phyloP scores from a whole-genome alignment of 2,113 vertebrate genomes.

The Paedocypris sp. region DNA sequence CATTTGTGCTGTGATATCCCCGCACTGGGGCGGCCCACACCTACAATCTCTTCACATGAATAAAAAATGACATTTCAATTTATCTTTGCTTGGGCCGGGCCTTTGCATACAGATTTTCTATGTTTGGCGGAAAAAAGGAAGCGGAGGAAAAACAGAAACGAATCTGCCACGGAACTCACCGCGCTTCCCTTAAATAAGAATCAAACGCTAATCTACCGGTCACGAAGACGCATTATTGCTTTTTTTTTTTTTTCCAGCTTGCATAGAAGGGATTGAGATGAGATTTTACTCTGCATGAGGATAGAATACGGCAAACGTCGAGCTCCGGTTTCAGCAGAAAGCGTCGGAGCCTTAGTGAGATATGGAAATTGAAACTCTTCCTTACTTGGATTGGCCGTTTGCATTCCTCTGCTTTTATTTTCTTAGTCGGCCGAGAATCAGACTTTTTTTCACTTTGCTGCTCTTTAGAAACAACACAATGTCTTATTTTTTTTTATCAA shows the following conservation, averaged over 20 bases:
- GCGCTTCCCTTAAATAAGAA: slow-evolving; percentile 25
- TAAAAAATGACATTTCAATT: slow-evolving; percentile 47
- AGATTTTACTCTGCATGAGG: slow-evolving; percentile 29
- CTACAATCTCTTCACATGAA: slow-evolving; percentile 36
- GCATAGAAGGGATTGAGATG: background rate
- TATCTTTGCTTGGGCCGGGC: slow-evolving; percentile 30
- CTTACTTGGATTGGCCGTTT: slow-evolving; percentile 6
- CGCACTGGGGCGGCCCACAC: slow-evolving; percentile 7
- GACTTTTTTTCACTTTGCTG: background rate
- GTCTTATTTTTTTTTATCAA: slow-evolving; percentile 15
- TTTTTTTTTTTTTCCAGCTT: slow-evolving; percentile 14
- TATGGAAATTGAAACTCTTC: slow-evolving; percentile 18
- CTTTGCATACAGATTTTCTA: slow-evolving; percentile 36
- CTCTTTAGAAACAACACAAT: slow-evolving; percentile 1
- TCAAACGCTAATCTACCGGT: slow-evolving; percentile 33
- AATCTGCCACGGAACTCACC: slow-evolving; percentile 3
- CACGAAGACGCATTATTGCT: slow-evolving; percentile 14
- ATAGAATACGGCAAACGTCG: slow-evolving; percentile 24
- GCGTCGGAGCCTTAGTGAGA: background rate
- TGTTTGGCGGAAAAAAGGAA: slow-evolving; percentile 26
- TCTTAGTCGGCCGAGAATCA: background rate
- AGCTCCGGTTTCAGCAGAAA: background rate
- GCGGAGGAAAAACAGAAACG: slow-evolving; percentile 10
- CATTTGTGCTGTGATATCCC: slow-evolving; percentile 30
- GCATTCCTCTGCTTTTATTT: background rate